These are phyloP conservation scores for Cataglyphis rosenhaueri DNA, from an alignment of 2,888 invertebrate genomes.

Conservation along the genomic window DNA sequence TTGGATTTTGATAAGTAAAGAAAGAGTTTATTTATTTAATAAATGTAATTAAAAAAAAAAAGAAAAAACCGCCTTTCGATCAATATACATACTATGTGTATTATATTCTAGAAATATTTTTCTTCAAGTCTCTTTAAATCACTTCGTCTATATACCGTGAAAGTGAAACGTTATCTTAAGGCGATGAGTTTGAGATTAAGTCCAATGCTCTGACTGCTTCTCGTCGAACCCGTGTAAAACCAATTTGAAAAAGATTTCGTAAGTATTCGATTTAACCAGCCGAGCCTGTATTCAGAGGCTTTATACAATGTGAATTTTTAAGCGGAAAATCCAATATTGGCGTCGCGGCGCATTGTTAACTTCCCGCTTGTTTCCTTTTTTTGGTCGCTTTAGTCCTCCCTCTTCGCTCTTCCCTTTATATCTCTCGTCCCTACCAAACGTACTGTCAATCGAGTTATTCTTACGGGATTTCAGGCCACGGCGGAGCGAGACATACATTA, in stretches of 20 bases:
- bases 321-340: slow-evolving; percentile 67
- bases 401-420: slow-evolving; percentile 22
- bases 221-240: slow-evolving; percentile 27
- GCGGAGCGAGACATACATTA: slow-evolving; percentile 46
- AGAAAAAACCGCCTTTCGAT: background rate
- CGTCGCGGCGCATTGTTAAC: slow-evolving; percentile 57
- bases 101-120: slow-evolving; percentile 9
- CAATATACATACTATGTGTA: slow-evolving; percentile 1
- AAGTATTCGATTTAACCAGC: slow-evolving; percentile 29
- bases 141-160: slow-evolving; percentile 27
- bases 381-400: slow-evolving; percentile 32
- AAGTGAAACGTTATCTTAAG: slow-evolving; percentile 41
- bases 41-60: background rate
- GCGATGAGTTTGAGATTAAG: slow-evolving; percentile 41
- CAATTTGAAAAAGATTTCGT: slow-evolving; percentile 13
- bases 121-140: slow-evolving; percentile 31
- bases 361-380: slow-evolving; percentile 53
- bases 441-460: slow-evolving; percentile 63
- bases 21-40: background rate
- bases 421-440: slow-evolving; percentile 47
- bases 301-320: slow-evolving; percentile 52
- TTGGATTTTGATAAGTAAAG: background rate
- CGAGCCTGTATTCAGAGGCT: slow-evolving; percentile 19
- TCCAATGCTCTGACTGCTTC: slow-evolving; percentile 20
- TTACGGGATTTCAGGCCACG: slow-evolving; percentile 61